Base-by-base conservation (phyloP, 2,113 vertebrate species). In the Sinocyclocheilus maitianheensis region DNA sequence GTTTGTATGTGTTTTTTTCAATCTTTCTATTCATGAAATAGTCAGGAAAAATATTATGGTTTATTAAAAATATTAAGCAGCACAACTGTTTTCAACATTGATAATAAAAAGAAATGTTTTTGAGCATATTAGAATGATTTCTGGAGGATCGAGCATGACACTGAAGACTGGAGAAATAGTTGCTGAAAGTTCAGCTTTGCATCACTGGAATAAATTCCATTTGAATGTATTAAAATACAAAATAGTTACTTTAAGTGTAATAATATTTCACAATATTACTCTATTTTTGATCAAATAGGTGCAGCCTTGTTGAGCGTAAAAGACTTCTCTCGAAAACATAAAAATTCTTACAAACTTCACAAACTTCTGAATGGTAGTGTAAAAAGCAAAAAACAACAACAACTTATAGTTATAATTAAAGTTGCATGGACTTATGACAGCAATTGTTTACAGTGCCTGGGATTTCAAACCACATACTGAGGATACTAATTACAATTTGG, bases 391-490 rank as follows among this genome's bases (percentile, higher is more conserved):
- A 26, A 26, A 26, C 26, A 37, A 37, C 37, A 37, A 8, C 16
- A 16, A 51, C 16, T 37, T 37, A 37, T 37, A 63, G 60, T 24
- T 62, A 62, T 62, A 60, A 10, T 69, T 34, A 10, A 71, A 9
- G 18, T 71, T 20, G 6, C 5, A 30, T 69, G 13, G 26, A 34
- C 16, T 40, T 20, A 11, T 9, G 34, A 40, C 34, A 71, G 34
- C 16, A 71, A 69, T 71, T 43, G 37, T 22, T 71, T 71, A 37
- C 16, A 71, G 7, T 43, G 34, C 9, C 4, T n/a, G 20, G 37
- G 37, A 43, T 74, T 74, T 43, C 37, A 74, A 74, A n/a, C 71
- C 20, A 74, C 69, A 72, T 12, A 77, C 48, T 34, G 24, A 55
- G 24, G 75, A 51, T 77, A 1, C 46, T 26, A 53, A 51, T 77